Conservation (phyloP, 2,797 vertebrate species). For the Lophotriccus pileatus region DNA sequence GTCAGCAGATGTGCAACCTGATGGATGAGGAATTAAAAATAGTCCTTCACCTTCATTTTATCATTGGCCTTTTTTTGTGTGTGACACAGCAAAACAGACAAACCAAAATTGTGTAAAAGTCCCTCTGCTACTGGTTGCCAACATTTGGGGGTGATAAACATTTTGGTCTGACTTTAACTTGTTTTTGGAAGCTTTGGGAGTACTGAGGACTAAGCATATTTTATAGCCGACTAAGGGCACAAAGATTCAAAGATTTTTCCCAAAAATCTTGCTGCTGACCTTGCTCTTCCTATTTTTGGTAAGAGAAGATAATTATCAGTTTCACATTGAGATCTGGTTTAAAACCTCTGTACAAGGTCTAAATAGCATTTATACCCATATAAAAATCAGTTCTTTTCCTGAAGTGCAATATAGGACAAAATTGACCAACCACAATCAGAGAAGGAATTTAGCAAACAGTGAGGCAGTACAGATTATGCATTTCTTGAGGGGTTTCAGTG, state of each 20-base stretch:
- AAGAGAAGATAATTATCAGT: neutral
- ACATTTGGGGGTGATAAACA: neutral
- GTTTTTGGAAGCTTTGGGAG: neutral
- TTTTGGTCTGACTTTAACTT: neutral
- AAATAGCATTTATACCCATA: neutral
- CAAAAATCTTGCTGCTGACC: neutral
- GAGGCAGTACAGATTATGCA: neutral
- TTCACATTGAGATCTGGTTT: neutral
- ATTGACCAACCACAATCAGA: neutral
- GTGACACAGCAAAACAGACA: neutral
- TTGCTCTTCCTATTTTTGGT: neutral
- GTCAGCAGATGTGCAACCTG: neutral
- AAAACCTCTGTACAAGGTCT: neutral
- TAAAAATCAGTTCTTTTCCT: neutral
- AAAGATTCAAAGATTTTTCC: neutral
- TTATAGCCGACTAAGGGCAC: neutral
- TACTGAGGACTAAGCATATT: neutral
- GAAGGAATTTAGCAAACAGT: neutral
- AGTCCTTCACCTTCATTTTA: neutral
- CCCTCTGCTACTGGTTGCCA: neutral
- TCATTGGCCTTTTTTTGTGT: neutral
- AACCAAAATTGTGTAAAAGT: neutral
- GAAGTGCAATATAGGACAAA: neutral
- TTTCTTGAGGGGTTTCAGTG: conserved; percentile 8
- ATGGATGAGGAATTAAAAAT: conserved; percentile 11